Conservation (phyloP, 53 echinoderm and acorn worm genomes). For the Mesocentrotus franciscanus region DNA sequence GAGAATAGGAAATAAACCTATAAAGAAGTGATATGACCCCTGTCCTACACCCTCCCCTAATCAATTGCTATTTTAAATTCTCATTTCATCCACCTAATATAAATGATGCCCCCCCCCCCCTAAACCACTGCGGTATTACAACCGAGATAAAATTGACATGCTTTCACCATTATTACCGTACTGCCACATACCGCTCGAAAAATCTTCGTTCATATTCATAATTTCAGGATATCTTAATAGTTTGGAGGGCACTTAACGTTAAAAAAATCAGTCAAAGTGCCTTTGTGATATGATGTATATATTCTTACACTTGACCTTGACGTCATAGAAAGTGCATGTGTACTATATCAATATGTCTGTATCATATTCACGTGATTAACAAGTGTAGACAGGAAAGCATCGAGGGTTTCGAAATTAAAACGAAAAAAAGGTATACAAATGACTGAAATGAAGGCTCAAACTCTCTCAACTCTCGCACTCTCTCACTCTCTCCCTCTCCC, state of each 20-base stretch:
- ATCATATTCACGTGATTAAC: background rate
- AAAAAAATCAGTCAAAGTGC: background rate
- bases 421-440: background rate
- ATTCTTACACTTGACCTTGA: background rate
- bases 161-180: too few species aligned
- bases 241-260: background rate
- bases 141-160: too few species aligned
- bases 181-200: too few species aligned
- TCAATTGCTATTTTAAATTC: too few species aligned
- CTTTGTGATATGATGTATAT: background rate
- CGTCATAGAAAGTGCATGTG: background rate
- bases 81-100: too few species aligned
- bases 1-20: too few species aligned
- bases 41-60: too few species aligned
- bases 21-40: too few species aligned
- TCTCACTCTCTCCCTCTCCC: background rate
- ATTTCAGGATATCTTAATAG: background rate
- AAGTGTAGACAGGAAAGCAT: background rate
- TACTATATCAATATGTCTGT: background rate
- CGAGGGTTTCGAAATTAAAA: background rate
- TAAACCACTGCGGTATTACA: too few species aligned
- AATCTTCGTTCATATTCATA: too few species aligned
- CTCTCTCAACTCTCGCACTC: background rate
- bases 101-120: too few species aligned
- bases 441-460: too few species aligned